Conservation (phyloP, 2,888 invertebrate genomes). For the Drosophila setosimentum region DNA sequence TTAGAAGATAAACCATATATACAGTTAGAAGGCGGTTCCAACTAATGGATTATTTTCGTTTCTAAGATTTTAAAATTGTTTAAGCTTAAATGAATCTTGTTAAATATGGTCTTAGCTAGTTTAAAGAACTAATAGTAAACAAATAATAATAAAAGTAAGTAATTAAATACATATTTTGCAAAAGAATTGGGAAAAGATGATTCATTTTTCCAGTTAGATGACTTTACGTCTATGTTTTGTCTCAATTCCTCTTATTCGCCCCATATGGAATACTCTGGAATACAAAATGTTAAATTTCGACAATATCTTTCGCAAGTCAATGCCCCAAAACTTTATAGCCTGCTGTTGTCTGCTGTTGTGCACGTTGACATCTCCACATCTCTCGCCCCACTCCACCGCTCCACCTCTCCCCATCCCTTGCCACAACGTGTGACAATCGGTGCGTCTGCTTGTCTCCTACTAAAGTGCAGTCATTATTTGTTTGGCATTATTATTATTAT, state of each 20-base stretch:
- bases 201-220: background rate
- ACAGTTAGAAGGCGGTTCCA: background rate
- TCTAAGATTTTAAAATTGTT: background rate
- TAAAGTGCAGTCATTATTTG: conserved; percentile 47
- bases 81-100: background rate
- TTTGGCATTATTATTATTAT: conserved; percentile 40
- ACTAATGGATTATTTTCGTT: background rate
- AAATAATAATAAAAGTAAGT: background rate
- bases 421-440: background rate
- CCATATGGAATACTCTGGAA: background rate
- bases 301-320: conserved; percentile 41
- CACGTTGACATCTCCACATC: background rate
- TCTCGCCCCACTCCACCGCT: background rate
- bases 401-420: background rate
- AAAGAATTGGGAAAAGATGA: background rate
- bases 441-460: conserved; percentile 14
- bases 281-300: background rate
- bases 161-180: background rate
- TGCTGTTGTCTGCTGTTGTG: conserved; percentile 18
- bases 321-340: conserved; percentile 30
- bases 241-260: background rate
- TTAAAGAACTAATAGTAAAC: background rate
- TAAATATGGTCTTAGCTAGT: background rate
- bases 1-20: background rate
- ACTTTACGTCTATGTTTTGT: background rate